These are phyloP conservation scores for Eupithecia pulchellata DNA, from an alignment of 2,888 invertebrate genomes.

Conservation along the genomic window DNA sequence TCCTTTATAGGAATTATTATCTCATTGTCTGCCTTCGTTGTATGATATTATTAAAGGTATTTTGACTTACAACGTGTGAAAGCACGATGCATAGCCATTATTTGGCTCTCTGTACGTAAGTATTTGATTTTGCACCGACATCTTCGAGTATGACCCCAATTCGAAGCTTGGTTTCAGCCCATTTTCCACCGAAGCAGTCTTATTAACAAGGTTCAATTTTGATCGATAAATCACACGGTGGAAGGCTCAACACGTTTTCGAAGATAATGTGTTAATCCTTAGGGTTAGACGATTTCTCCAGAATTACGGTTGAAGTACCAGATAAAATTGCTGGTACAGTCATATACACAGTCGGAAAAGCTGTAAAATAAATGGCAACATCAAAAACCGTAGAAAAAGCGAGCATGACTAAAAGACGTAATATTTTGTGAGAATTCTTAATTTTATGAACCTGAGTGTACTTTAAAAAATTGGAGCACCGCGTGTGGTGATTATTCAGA, in stretches of 20 bases:
- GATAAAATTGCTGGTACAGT: constrained; percentile 17
- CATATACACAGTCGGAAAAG: neutral
- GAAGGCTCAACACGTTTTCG: constrained; percentile 10
- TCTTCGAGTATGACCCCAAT: neutral
- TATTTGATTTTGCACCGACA: neutral
- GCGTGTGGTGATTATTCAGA: neutral
- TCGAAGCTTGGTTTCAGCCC: neutral
- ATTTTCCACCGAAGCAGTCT: neutral
- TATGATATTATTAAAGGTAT: neutral
- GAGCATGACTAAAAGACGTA: neutral
- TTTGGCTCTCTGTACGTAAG: neutral
- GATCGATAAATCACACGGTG: constrained; percentile 7
- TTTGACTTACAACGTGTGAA: neutral
- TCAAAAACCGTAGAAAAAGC: neutral
- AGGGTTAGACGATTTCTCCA: constrained; percentile 13
- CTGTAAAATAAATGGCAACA: constrained; percentile 4
- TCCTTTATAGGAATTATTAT: too few relatives aligned
- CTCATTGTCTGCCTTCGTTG: neutral
- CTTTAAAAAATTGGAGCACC: constrained; percentile 2
- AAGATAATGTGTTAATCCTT: constrained; percentile 19
- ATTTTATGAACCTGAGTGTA: neutral
- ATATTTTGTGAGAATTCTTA: constrained; percentile 5
- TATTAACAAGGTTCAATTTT: constrained; percentile 18
- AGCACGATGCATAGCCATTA: neutral
- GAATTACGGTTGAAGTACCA: constrained; percentile 23